Conservation (phyloP, 2,888 invertebrate species). For the Venusia cambrica region DNA sequence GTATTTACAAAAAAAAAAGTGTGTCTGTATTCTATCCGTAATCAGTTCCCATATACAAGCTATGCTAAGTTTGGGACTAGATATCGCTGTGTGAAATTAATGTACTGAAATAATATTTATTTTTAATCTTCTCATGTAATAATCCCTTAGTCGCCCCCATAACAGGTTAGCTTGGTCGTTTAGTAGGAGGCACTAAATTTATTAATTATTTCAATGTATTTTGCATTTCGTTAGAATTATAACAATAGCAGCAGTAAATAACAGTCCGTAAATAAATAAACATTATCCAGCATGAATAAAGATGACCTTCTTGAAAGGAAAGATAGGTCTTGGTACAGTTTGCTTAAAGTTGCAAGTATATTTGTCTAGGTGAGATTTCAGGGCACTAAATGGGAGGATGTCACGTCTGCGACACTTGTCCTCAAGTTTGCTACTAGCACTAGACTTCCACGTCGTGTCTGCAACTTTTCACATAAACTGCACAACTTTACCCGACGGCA, state of each 20-base stretch:
- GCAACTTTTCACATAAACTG: conserved; percentile 75
- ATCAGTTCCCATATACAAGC: no score
- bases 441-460: conserved; percentile 54
- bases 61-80: no score
- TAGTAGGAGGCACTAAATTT: conserved; percentile 16
- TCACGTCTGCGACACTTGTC: conserved; percentile 72
- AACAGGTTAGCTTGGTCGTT: no score
- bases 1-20: no score
- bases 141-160: no score
- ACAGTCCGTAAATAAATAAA: conserved; percentile 32
- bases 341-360: conserved; percentile 36
- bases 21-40: no score
- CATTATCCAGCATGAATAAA: conserved; percentile 34
- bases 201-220: conserved; percentile 10
- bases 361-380: conserved; percentile 48
- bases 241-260: conserved; percentile 18
- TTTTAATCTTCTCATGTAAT: no score
- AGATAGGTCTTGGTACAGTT: no score
- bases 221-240: conserved; percentile 18
- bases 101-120: no score
- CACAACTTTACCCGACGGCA: conserved; percentile 61
- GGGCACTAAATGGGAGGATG: conserved; percentile 50
- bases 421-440: conserved; percentile 55
- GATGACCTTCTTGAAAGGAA: conserved; percentile 25
- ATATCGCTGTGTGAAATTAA: no score